phyloP scores from a whole-genome alignment of 2,888 invertebrate species.

The Dryadula phaetusa region DNA sequence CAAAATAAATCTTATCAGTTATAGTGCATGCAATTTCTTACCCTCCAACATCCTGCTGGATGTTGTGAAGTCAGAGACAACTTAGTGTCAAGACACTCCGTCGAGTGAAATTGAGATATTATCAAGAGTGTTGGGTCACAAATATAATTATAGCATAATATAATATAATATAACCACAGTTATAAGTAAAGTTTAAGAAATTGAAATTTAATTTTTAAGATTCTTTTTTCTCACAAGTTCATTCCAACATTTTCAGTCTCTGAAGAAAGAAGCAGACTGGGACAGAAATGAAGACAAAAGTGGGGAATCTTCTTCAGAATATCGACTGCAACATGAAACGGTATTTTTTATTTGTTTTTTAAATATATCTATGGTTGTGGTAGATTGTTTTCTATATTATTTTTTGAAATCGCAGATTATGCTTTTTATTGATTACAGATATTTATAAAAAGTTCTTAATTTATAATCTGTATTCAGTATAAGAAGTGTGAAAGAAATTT shows the following conservation, averaged over 20 bases:
- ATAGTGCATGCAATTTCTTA: too few relatives aligned
- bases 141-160: too few relatives aligned
- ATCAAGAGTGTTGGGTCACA: too few relatives aligned
- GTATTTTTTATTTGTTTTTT: constrained; percentile 67
- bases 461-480: neutral
- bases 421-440: constrained; percentile 9
- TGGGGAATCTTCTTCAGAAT: constrained; percentile 91
- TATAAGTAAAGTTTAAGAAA: too few relatives aligned
- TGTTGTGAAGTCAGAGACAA: too few relatives aligned
- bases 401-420: constrained; percentile 28
- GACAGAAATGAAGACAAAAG: constrained; percentile 91
- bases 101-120: too few relatives aligned
- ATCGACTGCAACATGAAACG: constrained; percentile 92
- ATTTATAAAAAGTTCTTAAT: neutral
- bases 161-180: too few relatives aligned
- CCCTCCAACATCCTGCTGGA: too few relatives aligned
- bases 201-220: too few relatives aligned
- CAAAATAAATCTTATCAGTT: too few relatives aligned
- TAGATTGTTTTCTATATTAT: constrained; percentile 43
- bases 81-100: too few relatives aligned
- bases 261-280: constrained; percentile 96
- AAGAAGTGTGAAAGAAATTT: constrained; percentile 4
- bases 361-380: constrained; percentile 46
- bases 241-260: constrained; percentile 86
- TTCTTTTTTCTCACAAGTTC: constrained; percentile 8